Evolutionary conservation across 2,113 vertebrate species (phyloP).

Genomic region (Sisor rabdophorus): DNA sequence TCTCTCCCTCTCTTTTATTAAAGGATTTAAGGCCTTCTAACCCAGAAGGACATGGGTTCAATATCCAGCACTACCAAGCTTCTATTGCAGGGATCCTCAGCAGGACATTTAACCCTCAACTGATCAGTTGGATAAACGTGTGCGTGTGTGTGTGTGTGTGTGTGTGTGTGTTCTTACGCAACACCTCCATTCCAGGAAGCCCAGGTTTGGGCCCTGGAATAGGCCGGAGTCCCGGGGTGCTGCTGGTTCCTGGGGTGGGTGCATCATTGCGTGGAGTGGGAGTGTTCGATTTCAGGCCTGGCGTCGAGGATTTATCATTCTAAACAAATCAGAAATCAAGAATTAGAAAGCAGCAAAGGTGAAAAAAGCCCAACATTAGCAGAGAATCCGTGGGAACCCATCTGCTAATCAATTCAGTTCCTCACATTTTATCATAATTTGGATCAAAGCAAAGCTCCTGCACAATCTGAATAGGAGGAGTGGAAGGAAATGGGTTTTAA

Average conservation of each 20-base stretch:
- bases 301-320: conserved; percentile 96
- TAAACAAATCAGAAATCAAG: conserved; percentile 56
- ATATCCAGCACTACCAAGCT: too few relatives aligned
- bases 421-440: conserved; percentile 64
- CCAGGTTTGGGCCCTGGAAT: conserved; percentile 83
- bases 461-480: conserved; percentile 38
- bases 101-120: too few relatives aligned
- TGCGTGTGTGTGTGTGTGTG: neutral
- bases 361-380: conserved; percentile 54
- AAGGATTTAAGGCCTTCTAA: too few relatives aligned
- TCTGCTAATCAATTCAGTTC: conserved; percentile 66
- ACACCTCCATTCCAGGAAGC: conserved; percentile 82
- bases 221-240: conserved; percentile 87
- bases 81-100: too few relatives aligned
- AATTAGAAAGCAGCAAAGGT: conserved; percentile 24
- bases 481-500: conserved; percentile 28
- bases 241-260: conserved; percentile 92
- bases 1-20: neutral
- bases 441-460: conserved; percentile 53
- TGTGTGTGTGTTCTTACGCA: conserved; percentile 59
- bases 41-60: too few relatives aligned
- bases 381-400: conserved; percentile 55
- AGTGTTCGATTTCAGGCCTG: conserved; percentile 93
- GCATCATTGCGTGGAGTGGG: conserved; percentile 89
- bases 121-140: neutral